These are phyloP conservation scores for Phoeniculus purpureus DNA, from an alignment of 2,797 vertebrate genomes.

Conservation along the genomic window DNA sequence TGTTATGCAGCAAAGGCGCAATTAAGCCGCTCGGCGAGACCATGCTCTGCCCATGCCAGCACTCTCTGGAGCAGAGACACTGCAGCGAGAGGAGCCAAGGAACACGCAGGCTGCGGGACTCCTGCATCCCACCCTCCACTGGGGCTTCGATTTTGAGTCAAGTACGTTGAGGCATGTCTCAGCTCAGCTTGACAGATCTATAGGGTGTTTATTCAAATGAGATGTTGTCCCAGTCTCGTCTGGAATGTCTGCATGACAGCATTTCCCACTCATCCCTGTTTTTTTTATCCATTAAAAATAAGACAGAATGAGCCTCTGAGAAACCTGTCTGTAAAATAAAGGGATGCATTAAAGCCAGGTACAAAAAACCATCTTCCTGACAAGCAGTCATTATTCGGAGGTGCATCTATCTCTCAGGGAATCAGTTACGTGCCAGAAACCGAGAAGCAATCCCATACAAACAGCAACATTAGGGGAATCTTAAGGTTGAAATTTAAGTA, in stretches of 20 bases:
- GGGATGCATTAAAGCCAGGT: conserved; percentile 48
- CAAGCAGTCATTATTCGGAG: conserved; percentile 63
- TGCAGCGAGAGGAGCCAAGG: conserved; percentile 11
- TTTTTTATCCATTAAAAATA: conserved; percentile 31
- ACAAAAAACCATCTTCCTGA: conserved; percentile 60
- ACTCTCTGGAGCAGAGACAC: neutral
- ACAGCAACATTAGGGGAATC: conserved; percentile 17
- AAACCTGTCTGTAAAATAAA: conserved; percentile 67
- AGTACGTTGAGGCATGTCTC: conserved; percentile 46
- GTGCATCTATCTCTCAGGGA: conserved; percentile 43
- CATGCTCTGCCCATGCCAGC: neutral
- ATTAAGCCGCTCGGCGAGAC: conserved; percentile 24
- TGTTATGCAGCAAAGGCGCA: conserved; percentile 30
- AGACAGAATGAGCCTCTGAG: conserved; percentile 50
- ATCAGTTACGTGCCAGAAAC: conserved; percentile 14
- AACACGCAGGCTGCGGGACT: neutral
- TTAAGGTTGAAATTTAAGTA: conserved; percentile 52
- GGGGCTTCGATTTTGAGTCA: neutral
- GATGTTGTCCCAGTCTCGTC: conserved; percentile 47
- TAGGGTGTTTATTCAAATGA: conserved; percentile 65
- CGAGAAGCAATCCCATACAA: conserved; percentile 19
- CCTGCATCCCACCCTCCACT: neutral
- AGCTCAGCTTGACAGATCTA: conserved; percentile 41
- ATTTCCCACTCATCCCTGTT: neutral
- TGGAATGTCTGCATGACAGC: conserved; percentile 48